Percentiles rank a stretch among this genome's conserved stretches.
Evolutionary conservation across 2,113 vertebrate genomes (phyloP).

Genomic region (Trochalopteron elliotii): DNA sequence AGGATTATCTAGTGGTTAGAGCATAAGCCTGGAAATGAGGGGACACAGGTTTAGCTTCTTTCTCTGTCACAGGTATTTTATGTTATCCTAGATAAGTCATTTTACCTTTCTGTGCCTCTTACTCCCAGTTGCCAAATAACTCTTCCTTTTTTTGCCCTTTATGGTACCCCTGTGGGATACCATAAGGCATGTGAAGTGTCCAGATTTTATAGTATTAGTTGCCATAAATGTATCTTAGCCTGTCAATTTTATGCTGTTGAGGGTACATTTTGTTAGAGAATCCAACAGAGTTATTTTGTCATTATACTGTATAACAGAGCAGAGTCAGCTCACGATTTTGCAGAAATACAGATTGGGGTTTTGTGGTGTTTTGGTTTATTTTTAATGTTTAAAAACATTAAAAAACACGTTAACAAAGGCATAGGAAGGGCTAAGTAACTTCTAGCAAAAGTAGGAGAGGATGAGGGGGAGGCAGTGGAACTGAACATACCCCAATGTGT

Average conservation of each 20-base stretch:
- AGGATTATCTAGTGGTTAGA: not conserved
- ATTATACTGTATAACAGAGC: not conserved
- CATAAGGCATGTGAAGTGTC: constrained; percentile 40
- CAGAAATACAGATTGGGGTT: not conserved
- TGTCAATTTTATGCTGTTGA: constrained; percentile 21
- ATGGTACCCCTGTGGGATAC: not conserved
- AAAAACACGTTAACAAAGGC: not conserved
- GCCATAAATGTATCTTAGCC: constrained; percentile 4
- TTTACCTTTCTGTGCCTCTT: constrained; percentile 16
- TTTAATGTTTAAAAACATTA: not conserved
- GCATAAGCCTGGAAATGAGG: not conserved
- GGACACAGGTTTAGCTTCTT: not conserved
- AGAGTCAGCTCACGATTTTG: not conserved
- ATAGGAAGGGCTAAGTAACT: not conserved
- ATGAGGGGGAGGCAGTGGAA: not conserved
- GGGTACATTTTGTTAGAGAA: not conserved
- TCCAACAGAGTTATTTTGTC: not conserved
- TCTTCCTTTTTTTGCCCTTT: not conserved
- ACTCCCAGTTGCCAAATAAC: constrained; percentile 38
- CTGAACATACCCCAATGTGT: not conserved
- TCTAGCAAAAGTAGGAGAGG: not conserved
- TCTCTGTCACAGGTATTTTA: not conserved
- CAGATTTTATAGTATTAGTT: constrained; percentile 32
- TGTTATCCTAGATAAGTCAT: constrained; percentile 12
- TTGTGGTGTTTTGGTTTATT: not conserved